phyloP scores from a whole-genome alignment of 2,797 vertebrate species.

The Taenioides sp. region DNA sequence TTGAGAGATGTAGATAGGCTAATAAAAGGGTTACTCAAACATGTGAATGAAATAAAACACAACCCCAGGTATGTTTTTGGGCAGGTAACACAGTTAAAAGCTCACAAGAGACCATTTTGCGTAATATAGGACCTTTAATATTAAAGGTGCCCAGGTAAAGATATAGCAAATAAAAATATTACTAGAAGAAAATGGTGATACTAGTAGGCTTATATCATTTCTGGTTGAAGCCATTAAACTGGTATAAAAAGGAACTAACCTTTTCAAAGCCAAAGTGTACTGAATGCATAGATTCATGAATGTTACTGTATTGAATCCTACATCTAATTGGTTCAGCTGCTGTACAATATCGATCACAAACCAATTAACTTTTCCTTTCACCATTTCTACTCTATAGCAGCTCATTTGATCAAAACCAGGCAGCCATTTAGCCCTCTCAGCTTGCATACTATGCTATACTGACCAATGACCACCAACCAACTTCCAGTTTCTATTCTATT shows the following conservation, averaged over 20 bases:
- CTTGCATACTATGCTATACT: neutral
- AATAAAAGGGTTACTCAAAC: too few relatives aligned
- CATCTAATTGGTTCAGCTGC: neutral
- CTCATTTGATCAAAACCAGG: neutral
- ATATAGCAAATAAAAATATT: neutral
- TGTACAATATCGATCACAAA: neutral
- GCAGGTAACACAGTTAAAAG: too few relatives aligned
- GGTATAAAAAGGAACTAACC: neutral
- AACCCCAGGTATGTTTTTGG: too few relatives aligned
- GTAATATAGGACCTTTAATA: too few relatives aligned
- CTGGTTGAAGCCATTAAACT: neutral
- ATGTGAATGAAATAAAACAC: too few relatives aligned
- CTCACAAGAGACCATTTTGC: too few relatives aligned
- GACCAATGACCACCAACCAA: neutral
- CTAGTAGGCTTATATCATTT: neutral
- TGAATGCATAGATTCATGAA: conserved; percentile 13
- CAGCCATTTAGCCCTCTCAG: neutral
- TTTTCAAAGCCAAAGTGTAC: neutral
- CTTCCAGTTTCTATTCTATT: neutral
- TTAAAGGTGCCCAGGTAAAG: neutral
- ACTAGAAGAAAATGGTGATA: neutral
- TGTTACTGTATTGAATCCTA: neutral
- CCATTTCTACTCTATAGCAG: neutral
- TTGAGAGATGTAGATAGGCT: too few relatives aligned
- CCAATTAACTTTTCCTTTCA: neutral